These are phyloP conservation scores for Gryon sp. DNA, from an alignment of 1,140 invertebrate species.

Conservation along the genomic window DNA sequence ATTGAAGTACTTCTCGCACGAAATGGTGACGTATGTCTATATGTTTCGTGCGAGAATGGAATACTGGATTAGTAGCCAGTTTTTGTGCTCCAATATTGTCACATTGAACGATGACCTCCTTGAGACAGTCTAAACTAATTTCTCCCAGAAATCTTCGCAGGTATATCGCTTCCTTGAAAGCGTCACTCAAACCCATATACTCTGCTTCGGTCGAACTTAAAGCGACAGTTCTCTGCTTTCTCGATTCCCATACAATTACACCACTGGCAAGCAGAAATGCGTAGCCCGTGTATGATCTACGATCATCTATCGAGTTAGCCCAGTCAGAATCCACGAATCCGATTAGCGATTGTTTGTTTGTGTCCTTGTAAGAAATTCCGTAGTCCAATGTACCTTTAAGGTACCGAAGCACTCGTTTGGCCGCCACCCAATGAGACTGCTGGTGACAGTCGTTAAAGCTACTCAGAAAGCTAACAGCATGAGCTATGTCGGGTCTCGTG, in stretches of 20 bases:
- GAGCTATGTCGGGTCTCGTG: constrained; percentile 75
- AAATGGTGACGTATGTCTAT: constrained; percentile 2
- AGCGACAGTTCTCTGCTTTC: neutral
- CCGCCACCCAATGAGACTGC: constrained; percentile 30
- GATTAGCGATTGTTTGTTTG: too few species aligned
- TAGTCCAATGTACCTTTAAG: constrained; percentile 51
- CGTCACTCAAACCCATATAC: neutral
- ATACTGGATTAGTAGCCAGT: neutral
- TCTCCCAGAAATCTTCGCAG: neutral
- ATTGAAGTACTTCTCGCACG: neutral
- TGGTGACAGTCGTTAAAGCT: constrained; percentile 27
- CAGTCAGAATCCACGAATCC: neutral
- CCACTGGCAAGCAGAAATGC: neutral
- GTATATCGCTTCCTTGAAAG: neutral
- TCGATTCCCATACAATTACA: neutral
- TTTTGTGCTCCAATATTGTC: neutral
- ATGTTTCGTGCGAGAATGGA: constrained; percentile 1
- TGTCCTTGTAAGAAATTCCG: too few species aligned
- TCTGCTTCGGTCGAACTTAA: neutral
- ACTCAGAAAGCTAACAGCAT: constrained; percentile 64
- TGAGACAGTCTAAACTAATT: neutral
- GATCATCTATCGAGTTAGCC: neutral
- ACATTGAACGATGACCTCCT: neutral
- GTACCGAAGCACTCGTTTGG: constrained; percentile 55
- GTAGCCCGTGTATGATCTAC: neutral